phyloP scores from a whole-genome alignment of 2,888 invertebrate genomes.

The Leptinotarsa tumamoca region DNA sequence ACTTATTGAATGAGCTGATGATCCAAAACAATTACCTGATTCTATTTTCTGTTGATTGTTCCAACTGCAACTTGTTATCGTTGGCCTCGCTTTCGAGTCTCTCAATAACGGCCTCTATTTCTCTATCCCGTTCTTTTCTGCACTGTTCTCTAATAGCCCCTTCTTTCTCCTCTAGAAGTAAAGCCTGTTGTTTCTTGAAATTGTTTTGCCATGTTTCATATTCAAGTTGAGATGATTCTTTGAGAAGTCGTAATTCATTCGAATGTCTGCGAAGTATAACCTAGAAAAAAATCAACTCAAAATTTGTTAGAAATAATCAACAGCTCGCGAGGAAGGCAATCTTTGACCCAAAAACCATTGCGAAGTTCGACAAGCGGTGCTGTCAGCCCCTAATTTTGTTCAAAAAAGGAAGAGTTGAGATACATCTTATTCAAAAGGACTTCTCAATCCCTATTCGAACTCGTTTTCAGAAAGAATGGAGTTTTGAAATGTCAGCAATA shows the following conservation, averaged over 20 bases:
- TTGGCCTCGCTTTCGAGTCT: slow-evolving; percentile 77
- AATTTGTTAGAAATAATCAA: not conserved
- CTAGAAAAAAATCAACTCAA: slow-evolving; percentile 33
- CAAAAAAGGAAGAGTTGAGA: too few species aligned
- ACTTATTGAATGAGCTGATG: not conserved
- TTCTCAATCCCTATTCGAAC: too few species aligned
- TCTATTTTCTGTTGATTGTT: slow-evolving; percentile 72
- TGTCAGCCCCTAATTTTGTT: too few species aligned
- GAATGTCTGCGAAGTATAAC: slow-evolving; percentile 67
- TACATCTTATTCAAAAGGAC: too few species aligned
- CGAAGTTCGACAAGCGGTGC: too few species aligned
- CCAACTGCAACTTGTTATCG: slow-evolving; percentile 71
- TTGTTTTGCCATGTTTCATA: slow-evolving; percentile 75
- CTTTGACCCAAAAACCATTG: too few species aligned
- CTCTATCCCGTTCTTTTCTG: slow-evolving; percentile 80
- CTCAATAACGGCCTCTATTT: slow-evolving; percentile 81
- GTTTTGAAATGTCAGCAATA: too few species aligned
- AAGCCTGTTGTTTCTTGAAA: slow-evolving; percentile 73
- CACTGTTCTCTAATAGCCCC: slow-evolving; percentile 77
- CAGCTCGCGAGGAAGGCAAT: too few species aligned
- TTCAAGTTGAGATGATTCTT: slow-evolving; percentile 73
- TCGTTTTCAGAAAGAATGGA: too few species aligned
- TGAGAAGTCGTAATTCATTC: slow-evolving; percentile 70
- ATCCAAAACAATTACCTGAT: slow-evolving; percentile 53
- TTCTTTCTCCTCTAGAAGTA: slow-evolving; percentile 75